A percentile compares a stretch with the other conserved stretches of the same genome.
These are phyloP conservation scores for Urosaurus nigricauda DNA, from an alignment of 2,797 vertebrate genomes.

Conservation along the genomic window DNA sequence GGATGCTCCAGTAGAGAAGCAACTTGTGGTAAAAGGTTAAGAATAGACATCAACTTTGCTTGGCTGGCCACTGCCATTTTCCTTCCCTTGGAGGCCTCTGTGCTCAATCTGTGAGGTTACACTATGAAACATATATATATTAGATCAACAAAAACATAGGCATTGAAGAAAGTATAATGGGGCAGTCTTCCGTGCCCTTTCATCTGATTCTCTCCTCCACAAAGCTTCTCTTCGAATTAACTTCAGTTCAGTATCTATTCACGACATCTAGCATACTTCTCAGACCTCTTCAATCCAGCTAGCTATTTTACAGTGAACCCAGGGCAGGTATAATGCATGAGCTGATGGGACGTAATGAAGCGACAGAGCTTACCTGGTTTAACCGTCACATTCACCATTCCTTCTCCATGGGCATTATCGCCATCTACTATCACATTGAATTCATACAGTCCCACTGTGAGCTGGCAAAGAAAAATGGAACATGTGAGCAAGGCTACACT, in stretches of 20 bases:
- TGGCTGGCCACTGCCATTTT: neutral
- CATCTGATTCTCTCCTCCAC: neutral
- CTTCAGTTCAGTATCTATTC: neutral
- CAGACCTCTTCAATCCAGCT: neutral
- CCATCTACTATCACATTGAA: constrained; percentile 91
- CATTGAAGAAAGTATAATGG: neutral
- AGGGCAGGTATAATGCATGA: neutral
- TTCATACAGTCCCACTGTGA: constrained; percentile 95
- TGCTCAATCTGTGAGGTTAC: neutral
- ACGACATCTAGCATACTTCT: neutral
- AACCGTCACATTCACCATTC: constrained; percentile 95
- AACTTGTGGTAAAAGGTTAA: neutral
- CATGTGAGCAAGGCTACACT: constrained; percentile 36
- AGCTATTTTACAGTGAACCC: neutral
- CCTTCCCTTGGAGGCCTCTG: neutral
- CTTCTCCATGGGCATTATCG: constrained; percentile 88
- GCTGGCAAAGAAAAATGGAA: constrained; percentile 78
- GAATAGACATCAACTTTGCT: neutral
- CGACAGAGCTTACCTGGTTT: constrained; percentile 88
- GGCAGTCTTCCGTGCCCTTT: neutral
- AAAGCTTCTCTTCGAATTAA: neutral
- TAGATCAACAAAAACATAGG: neutral
- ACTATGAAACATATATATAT: no score
- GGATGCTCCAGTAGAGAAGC: neutral
- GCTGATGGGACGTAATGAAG: neutral